Base-by-base conservation (phyloP, 2,113 vertebrate species). In the Miniopterus natalensis region DNA sequence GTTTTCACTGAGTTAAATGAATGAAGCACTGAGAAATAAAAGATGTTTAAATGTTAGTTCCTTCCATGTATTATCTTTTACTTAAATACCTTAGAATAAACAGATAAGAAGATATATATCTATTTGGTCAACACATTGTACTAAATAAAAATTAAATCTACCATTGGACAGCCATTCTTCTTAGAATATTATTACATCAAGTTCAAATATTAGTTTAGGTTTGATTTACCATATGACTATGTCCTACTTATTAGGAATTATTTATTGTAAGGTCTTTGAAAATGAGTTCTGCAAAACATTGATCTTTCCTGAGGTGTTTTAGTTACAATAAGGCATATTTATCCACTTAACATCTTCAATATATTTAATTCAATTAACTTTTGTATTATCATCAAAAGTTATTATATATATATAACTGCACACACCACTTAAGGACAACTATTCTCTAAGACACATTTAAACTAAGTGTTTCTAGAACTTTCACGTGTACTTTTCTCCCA, bases 401-500 rank as follows among this genome's bases (percentile, higher is more conserved):
- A n/a, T n/a, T n/a, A n/a, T n/a, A n/a, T n/a, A n/a, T n/a, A n/a
- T n/a, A n/a, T n/a, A n/a, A n/a, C 45, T 78, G 18, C 20, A 42
- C 20, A 40, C 3, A 15, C 27, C 51, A 78, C 25, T 70, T 77
- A 36, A 94, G 63, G 25, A 75, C n/a, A 59, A 42, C 13, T 2
- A 42, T 6, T 40, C 4, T 47, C 14, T 57, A 55, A 70, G 47
- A 51, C 21, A 47, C 49, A 55, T 80, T 71, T 94, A 47, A 85
- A 73, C 47, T 31, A 81, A 53, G 86, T 40, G 25, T 74, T 94
- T 85, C 11, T 95, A 88, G 61, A 94, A 92, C 49, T 75, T n/a
- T 61, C 68, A 10, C 84, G 66, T 59, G 0, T 23, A 79, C 92
- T 95, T 88, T 96, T 95, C 90, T 90, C 84, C 93, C 94, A 94